Conservation (phyloP, 2,797 vertebrate species). For the Decapterus maruadsi region DNA sequence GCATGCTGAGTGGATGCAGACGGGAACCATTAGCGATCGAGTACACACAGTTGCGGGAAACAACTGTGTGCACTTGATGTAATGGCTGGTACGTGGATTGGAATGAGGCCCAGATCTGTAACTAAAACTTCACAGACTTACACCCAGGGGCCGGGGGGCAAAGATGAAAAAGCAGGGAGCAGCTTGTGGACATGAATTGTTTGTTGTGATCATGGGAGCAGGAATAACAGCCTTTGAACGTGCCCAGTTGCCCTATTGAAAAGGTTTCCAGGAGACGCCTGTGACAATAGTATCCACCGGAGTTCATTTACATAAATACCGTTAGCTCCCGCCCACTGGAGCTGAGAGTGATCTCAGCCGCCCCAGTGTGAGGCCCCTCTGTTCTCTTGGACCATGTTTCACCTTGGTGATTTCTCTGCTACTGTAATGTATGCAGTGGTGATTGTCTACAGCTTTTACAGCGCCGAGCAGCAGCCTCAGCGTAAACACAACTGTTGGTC, state of each 20-base stretch:
- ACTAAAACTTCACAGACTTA: slow-evolving; percentile 37
- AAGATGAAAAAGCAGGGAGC: slow-evolving; percentile 45
- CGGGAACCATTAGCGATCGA: slow-evolving; percentile 4
- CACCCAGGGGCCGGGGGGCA: slow-evolving; percentile 22
- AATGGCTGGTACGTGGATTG: neutral
- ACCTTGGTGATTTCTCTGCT: slow-evolving; percentile 48
- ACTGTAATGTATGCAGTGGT: slow-evolving; percentile 40
- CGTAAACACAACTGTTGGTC: neutral
- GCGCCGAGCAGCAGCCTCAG: slow-evolving; percentile 2
- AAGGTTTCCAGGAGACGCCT: slow-evolving; percentile 61
- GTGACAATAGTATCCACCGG: slow-evolving; percentile 51
- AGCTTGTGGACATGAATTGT: slow-evolving; percentile 50
- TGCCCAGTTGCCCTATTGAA: slow-evolving; percentile 56
- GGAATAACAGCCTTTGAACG: slow-evolving; percentile 56
- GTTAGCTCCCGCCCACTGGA: slow-evolving; percentile 6
- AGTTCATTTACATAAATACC: slow-evolving; percentile 71
- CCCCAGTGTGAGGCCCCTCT: slow-evolving; percentile 49
- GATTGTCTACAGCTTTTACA: slow-evolving; percentile 23
- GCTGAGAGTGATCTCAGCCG: slow-evolving; percentile 40
- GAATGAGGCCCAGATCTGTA: slow-evolving; percentile 2
- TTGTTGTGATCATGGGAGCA: slow-evolving; percentile 61
- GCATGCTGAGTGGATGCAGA: slow-evolving; percentile 14
- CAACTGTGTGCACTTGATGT: neutral
- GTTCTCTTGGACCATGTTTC: slow-evolving; percentile 27
- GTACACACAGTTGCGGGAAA: slow-evolving; percentile 6